phyloP scores from a whole-genome alignment of 2,888 invertebrate genomes.

The Temnothorax ravouxi region DNA sequence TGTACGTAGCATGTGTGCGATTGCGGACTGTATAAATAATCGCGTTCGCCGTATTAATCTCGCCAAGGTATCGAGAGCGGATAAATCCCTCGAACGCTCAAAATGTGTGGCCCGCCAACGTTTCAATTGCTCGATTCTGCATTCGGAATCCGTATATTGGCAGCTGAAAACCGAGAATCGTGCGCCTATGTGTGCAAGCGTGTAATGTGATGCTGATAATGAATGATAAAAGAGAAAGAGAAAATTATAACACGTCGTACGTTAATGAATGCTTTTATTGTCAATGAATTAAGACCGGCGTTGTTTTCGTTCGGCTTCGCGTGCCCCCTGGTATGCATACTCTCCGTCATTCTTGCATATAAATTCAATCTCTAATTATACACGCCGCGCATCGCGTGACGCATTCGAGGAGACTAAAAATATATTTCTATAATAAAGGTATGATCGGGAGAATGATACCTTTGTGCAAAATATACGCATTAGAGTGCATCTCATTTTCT shows the following conservation, averaged over 20 bases:
- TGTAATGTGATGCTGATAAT: background rate
- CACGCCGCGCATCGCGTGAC: constrained; percentile 10
- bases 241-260: background rate
- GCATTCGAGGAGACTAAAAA: constrained; percentile 14
- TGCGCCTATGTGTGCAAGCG: background rate
- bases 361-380: constrained; percentile 34
- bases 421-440: constrained; percentile 30
- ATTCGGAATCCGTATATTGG: background rate
- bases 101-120: background rate
- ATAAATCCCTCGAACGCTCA: constrained; percentile 3
- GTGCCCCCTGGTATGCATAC: background rate
- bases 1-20: constrained; percentile 28
- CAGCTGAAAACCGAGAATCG: background rate
- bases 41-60: constrained; percentile 35
- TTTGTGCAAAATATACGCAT: constrained; percentile 5
- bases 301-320: background rate
- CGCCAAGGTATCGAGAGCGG: constrained; percentile 2
- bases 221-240: background rate
- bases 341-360: background rate
- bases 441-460: background rate
- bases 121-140: background rate
- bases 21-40: constrained; percentile 52
- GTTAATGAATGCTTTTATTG: background rate
- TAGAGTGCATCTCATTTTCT: background rate
- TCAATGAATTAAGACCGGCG: background rate